Base-by-base conservation (phyloP, 2,113 vertebrate genomes). In the Oophaga pumilio region DNA sequence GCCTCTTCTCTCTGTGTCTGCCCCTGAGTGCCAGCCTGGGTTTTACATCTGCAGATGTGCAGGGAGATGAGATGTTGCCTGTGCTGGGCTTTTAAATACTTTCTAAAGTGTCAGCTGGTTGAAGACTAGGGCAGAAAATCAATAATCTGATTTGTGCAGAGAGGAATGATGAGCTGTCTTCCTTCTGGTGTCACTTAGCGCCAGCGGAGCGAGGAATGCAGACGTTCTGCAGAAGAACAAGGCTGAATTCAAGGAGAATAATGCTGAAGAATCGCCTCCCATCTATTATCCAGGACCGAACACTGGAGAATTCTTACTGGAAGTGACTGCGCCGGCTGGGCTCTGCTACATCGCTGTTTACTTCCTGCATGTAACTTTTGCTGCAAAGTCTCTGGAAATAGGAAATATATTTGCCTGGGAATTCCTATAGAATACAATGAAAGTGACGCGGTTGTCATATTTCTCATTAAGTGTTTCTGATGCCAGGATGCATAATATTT, bases 71-170 rank as follows among this genome's bases (percentile, higher is more conserved):
- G 69, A 6, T 52, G 76, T 12, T 20, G 76, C 50, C 22, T 56
- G 11, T 56, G 22, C 76, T 7, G 11, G 18, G 50, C 20, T 79
- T 24, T 79, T 79, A 59, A 79, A 79, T 79, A 79, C 76, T 79
- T 79, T 59, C 57, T 79, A 79, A 79, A 18, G 76, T 59, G 76
- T 79, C n/a, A 79, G 6, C 49, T 56, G 52, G 49, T n/a, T 52
- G 76, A 52, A 14, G 76, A n/a, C 76, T 56, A 22, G 52, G 22
- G 52, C 53, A 57, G 24, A 28, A 79, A 79, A 79, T 79, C 76
- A 26, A 79, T 79, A 59, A 79, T 56, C n/a, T 66, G 62, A 82
- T 82, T 28, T 66, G 33, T 26, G 33, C 5, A 20, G 33, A 43
- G 71, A 56, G 52, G 68, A 74, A 59, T 10, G 43, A 22, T 74